Conservation (phyloP, 2,113 vertebrate genomes). For the Cariama cristata region DNA sequence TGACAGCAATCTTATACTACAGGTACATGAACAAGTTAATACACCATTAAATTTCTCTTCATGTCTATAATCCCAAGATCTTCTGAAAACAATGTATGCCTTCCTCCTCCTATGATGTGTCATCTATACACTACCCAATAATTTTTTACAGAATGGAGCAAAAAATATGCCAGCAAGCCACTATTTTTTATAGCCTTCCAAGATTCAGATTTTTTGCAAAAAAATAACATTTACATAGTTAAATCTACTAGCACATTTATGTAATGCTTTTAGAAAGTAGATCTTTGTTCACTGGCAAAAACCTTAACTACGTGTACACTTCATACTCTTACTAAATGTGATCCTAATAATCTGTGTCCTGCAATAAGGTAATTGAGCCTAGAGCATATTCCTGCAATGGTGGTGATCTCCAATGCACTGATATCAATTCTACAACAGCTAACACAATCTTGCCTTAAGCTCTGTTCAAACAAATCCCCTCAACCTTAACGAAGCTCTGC, state of each 20-base stretch:
- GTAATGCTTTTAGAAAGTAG: neutral
- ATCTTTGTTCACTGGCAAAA: neutral
- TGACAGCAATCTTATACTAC: neutral
- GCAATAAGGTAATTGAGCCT: neutral
- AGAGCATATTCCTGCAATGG: rapidly evolving
- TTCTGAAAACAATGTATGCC: neutral
- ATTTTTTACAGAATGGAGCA: neutral
- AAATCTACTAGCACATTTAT: rapidly evolving
- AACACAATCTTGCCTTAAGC: neutral
- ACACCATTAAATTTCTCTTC: neutral
- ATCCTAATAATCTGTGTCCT: neutral
- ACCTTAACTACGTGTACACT: neutral
- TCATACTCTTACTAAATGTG: neutral
- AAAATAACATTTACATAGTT: neutral
- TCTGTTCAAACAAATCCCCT: neutral
- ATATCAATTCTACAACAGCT: neutral
- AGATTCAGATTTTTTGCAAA: neutral
- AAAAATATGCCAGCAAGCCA: neutral
- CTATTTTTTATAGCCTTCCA: neutral
- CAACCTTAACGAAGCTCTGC: neutral
- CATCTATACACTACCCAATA: neutral
- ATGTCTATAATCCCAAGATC: neutral
- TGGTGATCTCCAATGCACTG: too few species aligned
- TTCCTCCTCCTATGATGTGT: neutral
- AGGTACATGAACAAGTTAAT: neutral